These are phyloP conservation scores for Laticauda colubrina DNA, from an alignment of 2,113 vertebrate species.

Conservation along the genomic window DNA sequence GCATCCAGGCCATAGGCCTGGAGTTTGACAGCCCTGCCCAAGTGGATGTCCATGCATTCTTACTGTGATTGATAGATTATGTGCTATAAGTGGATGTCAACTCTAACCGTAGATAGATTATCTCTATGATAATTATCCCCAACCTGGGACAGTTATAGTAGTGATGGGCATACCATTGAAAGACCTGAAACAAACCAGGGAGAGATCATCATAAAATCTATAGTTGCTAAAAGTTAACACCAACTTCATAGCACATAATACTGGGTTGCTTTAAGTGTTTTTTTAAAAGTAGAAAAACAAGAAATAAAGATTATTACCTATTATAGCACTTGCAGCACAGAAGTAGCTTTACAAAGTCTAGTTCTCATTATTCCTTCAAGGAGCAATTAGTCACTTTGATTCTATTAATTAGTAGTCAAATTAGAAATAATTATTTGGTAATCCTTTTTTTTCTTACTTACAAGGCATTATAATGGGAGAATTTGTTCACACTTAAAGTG, in stretches of 20 bases:
- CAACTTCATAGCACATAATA: not conserved
- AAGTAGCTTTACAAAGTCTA: not conserved
- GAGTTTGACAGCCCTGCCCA: too few species aligned
- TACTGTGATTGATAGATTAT: not conserved
- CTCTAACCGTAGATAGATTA: not conserved
- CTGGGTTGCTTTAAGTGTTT: not conserved
- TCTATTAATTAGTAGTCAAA: not conserved
- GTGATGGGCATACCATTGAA: not conserved
- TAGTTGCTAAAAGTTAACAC: not conserved
- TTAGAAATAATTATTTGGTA: not conserved
- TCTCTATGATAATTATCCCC: not conserved
- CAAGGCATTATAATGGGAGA: not conserved
- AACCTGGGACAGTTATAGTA: not conserved
- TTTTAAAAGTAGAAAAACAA: not conserved
- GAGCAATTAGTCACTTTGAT: not conserved
- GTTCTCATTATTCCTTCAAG: not conserved
- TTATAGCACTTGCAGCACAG: not conserved
- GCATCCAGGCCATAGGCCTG: too few species aligned
- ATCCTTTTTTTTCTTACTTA: not conserved
- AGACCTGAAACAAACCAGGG: not conserved
- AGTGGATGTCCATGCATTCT: not conserved
- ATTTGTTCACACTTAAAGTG: not conserved
- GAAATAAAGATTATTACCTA: not conserved
- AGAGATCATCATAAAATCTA: not conserved
- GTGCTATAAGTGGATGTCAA: not conserved